Percentiles rank a stretch among this genome's conserved stretches.
Conservation (phyloP, 37 sponge, comb jelly and placozoan species). For the Eunapius fragilis region DNA sequence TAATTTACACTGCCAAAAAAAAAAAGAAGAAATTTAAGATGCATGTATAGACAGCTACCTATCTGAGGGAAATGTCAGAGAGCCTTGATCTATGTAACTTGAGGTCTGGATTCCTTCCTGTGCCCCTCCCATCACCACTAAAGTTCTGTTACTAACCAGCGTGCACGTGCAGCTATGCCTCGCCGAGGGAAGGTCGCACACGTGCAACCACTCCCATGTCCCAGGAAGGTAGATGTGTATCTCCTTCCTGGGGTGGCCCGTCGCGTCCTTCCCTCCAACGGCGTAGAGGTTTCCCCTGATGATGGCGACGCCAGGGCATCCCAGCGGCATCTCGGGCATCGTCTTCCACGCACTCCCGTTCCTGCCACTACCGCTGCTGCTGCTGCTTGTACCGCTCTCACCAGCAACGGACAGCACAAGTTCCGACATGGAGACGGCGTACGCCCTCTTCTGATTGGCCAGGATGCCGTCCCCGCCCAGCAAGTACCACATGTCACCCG, state of each 20-base stretch:
- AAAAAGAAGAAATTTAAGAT: neutral
- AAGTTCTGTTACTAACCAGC: constrained; percentile 5
- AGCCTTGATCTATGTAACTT: neutral
- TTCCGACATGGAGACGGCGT: constrained; percentile 15
- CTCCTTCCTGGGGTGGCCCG: constrained; percentile 12
- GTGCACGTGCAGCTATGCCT: constrained; percentile 38
- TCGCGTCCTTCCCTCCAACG: constrained; percentile 33
- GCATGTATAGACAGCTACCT: neutral
- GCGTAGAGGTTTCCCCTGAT: constrained; percentile 39
- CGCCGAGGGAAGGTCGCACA: constrained; percentile 14
- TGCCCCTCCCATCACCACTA: constrained; percentile 35
- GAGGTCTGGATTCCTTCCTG: constrained; percentile 16
- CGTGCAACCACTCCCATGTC: constrained; percentile 52
- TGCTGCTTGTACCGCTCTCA: neutral
- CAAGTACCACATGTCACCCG: constrained; percentile 32
- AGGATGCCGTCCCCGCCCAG: constrained; percentile 6
- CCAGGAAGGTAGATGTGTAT: constrained; percentile 50
- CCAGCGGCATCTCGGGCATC: constrained; percentile 39
- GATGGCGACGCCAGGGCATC: constrained; percentile 9
- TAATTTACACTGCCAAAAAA: neutral
- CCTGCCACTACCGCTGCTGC: too few species aligned
- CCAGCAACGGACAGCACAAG: neutral
- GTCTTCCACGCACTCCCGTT: constrained; percentile 2
- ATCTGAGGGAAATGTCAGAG: neutral
- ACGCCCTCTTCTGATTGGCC: constrained; percentile 14